Evolutionary conservation across 2,797 vertebrate species (phyloP).

Genomic region (Pachyuromys duprasi): DNA sequence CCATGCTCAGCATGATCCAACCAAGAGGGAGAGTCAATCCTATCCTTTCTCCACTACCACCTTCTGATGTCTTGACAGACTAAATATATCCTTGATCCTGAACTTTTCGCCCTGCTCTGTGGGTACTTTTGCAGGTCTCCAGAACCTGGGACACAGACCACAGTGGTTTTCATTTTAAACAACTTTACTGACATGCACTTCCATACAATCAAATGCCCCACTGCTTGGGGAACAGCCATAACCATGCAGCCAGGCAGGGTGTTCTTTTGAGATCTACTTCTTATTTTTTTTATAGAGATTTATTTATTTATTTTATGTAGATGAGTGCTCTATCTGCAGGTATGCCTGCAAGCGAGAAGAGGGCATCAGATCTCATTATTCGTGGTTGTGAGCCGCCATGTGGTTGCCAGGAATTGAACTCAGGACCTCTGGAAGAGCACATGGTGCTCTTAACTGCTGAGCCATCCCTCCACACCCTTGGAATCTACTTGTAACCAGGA

Average conservation of each 20-base stretch:
- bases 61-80: not conserved
- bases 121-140: not conserved
- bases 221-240: conserved; percentile 21
- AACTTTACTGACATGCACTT: not conserved
- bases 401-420: no score
- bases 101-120: not conserved
- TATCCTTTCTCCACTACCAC: not conserved
- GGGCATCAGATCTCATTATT: no score
- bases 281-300: no score
- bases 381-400: no score
- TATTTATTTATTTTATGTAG: no score
- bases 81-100: not conserved
- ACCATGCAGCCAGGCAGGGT: not conserved
- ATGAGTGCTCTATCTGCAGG: no score
- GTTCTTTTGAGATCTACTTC: not conserved
- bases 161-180: not conserved
- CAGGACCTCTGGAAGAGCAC: no score
- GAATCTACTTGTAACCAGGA: conserved; percentile 22
- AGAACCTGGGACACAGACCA: not conserved
- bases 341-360: no score
- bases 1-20: not conserved
- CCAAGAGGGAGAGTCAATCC: not conserved
- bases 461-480: no score
- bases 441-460: no score
- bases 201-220: conserved; percentile 13